Base-by-base conservation (phyloP, 2,797 vertebrate genomes). In the Fistularia commersonii region DNA sequence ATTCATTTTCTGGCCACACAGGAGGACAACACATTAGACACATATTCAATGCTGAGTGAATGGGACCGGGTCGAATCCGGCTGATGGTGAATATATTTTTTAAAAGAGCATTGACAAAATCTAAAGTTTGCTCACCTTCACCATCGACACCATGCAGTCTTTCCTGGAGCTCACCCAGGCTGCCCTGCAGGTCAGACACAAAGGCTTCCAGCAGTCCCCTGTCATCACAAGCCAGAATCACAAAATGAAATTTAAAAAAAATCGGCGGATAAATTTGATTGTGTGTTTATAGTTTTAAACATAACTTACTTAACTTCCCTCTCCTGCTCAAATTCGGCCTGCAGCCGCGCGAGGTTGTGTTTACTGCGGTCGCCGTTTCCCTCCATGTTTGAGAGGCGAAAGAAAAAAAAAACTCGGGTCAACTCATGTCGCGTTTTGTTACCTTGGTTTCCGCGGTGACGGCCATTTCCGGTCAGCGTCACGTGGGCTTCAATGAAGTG, bases 161-260 rank as follows among this genome's bases (percentile, higher is more conserved):
- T 14, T 90, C 85, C 61, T 95, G 92, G 55, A 96, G 80, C 55
- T 93, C 91, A 39, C 50, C 48, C 76, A 92, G 68, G 6, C 90
- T 92, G 10, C 74, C 88, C 64, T 70, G 85, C 77, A 95, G 75
- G 60, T 93, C 91, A 69, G 77, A 85, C 54, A 93, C 71, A 0
- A 93, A 96, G 10, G 83, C 87, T 41, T 93, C 80, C 7, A 95
- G 83, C 76, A 92, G 87, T 51, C 93, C 86, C 76, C 94, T 95
- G 54, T 55, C 1, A 8, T 42, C 47, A 45, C 5, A n/a, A 58
- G 8, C 1, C 44, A 48, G 6, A 43, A 31, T 32, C 4, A 42
- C 32, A 5, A 11, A 14, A 8, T 11, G 6, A 3, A 32, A 38
- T 36, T 43, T 7, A 13, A 1, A 48, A 42, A 33, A 35, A n/a